Base-by-base conservation (phyloP, 2,888 invertebrate species). In the Pasiphila rectangulata region DNA sequence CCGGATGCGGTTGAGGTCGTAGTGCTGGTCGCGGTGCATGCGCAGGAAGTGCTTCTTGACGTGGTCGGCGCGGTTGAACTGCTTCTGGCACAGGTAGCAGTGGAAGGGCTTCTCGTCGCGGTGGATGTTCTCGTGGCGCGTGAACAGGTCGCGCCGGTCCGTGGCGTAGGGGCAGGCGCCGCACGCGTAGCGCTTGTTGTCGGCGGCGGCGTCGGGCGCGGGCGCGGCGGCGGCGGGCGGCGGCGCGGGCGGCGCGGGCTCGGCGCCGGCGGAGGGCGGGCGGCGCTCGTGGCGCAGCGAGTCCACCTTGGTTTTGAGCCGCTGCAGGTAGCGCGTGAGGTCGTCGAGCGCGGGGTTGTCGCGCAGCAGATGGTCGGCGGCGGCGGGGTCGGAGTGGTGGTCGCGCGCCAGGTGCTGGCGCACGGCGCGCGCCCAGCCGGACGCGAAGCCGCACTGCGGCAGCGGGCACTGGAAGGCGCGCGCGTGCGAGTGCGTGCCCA, bases 71-170 rank as follows among this genome's bases (percentile, higher is more conserved):
- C 97, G 91, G 80, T 97, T 97, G 86, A 97, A 97, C 77, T 96
- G 96, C 80, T 97, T 96, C 74, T 94, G 93, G 74, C 97, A 97
- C 20, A 96, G 93, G 76, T 97, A 97, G 79, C 97, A 97, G 74
- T 96, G 96, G 76, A 97, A 97, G 3, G 97, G 97, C 75, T 97
- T 97, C 75, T 97, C 96, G 75, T 96, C 96, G 63, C 96, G 92
- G 75, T 97, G 97, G 56, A 97, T 97, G 77, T 96, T 97, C 83
- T 97, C 96, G 79, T 97, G 97, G 21, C 97, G 92, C 25, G 96
- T 96, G 81, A 95, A 97, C 30, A 97, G 90, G 83, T 97, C 97
- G 55, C 96, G 91, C 9, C 97, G 91, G 82, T 97, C 97, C 7
- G 97, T 97, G 17, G 96, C 95, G 79, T 97, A 97, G 2, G 96